Conservation (phyloP, 2,888 invertebrate genomes). For the Petrophora chlorosata region DNA sequence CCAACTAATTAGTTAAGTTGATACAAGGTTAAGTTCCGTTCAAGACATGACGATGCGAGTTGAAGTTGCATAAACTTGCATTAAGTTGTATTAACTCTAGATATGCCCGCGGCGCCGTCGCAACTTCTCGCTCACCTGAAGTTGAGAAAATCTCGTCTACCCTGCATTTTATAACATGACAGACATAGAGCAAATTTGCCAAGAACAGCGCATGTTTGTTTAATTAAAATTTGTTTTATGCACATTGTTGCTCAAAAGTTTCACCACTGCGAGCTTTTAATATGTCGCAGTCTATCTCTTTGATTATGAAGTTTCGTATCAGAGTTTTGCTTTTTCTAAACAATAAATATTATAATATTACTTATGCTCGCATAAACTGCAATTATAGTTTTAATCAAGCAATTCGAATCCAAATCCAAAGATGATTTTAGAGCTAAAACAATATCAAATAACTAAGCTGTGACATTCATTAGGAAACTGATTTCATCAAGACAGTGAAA, state of each 20-base stretch:
- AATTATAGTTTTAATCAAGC: no score
- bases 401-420: no score
- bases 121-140: constrained; percentile 38
- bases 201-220: constrained; percentile 25
- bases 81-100: constrained; percentile 56
- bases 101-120: constrained; percentile 49
- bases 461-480: no score
- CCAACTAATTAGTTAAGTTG: constrained; percentile 57
- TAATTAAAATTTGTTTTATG: constrained; percentile 35
- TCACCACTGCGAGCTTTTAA: constrained; percentile 19
- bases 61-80: constrained; percentile 42
- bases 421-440: no score
- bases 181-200: constrained; percentile 19
- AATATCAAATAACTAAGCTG: no score
- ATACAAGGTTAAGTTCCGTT: constrained; percentile 54
- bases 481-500: no score
- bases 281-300: constrained; percentile 20
- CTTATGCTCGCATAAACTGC: no score
- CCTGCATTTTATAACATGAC: constrained; percentile 31
- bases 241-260: constrained; percentile 16
- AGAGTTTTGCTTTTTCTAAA: constrained; percentile 4
- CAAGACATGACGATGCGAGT: constrained; percentile 58
- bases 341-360: no score
- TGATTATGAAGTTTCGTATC: constrained; percentile 25
- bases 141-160: constrained; percentile 29